These are phyloP conservation scores for Montipora capitata DNA, from an alignment of 92 coral and sea anemone species.

Conservation along the genomic window DNA sequence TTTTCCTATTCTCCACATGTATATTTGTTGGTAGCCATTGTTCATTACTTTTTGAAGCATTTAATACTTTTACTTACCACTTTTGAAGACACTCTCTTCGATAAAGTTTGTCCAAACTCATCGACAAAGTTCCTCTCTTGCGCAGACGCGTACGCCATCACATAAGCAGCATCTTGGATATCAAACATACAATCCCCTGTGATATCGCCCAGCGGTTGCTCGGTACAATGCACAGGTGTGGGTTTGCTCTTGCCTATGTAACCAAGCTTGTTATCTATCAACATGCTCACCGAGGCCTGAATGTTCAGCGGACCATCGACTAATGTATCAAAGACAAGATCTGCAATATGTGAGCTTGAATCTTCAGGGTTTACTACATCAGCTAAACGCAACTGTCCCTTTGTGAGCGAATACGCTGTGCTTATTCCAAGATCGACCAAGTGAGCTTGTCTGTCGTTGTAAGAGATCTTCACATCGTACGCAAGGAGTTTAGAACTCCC, in stretches of 20 bases:
- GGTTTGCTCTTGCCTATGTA: slow-evolving; percentile 26
- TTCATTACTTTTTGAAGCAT: no score
- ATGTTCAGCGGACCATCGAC: slow-evolving; percentile 21
- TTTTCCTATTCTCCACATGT: no score
- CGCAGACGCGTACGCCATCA: slow-evolving; percentile 67
- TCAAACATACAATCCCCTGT: slow-evolving; percentile 71
- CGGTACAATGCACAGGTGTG: slow-evolving; percentile 6
- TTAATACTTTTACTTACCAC: slow-evolving; percentile 46
- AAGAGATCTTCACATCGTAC: slow-evolving; percentile 66
- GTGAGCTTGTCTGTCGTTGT: slow-evolving; percentile 26
- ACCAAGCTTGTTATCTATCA: slow-evolving; percentile 57
- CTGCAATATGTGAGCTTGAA: slow-evolving; percentile 37
- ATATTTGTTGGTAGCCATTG: no score
- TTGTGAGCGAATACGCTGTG: slow-evolving; percentile 43
- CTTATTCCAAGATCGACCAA: slow-evolving; percentile 50
- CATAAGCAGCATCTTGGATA: slow-evolving; percentile 72
- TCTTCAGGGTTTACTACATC: slow-evolving; percentile 56
- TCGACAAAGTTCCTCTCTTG: slow-evolving; percentile 40
- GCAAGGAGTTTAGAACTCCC: slow-evolving; percentile 68
- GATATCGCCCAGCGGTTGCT: slow-evolving; percentile 69
- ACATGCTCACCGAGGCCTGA: slow-evolving; percentile 48
- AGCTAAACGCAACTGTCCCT: slow-evolving; percentile 58
- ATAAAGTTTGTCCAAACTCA: slow-evolving; percentile 30
- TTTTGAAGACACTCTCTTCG: slow-evolving; percentile 16
- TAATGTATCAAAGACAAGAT: slow-evolving; percentile 54